These are phyloP conservation scores for Cladopsammia gracilis DNA, from an alignment of 64 coral and sea anemone species.

Conservation along the genomic window DNA sequence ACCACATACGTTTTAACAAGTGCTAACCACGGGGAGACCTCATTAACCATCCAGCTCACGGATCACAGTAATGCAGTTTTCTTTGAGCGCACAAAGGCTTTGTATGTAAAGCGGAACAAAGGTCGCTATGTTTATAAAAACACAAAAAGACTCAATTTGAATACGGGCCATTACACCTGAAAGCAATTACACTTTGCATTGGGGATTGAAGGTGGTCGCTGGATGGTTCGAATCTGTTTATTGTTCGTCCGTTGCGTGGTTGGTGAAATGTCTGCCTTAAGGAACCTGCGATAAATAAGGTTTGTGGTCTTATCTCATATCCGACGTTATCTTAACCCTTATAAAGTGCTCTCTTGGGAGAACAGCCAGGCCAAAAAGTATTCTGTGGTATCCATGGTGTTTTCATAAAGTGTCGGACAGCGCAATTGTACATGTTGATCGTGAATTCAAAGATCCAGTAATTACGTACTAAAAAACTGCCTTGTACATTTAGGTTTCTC, in stretches of 20 bases:
- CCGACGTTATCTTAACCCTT: not conserved
- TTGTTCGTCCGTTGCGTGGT: not conserved
- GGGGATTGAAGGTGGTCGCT: not conserved
- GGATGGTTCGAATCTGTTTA: not conserved
- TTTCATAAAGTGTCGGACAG: constrained; percentile 6
- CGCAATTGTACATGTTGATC: not conserved
- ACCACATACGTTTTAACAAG: not conserved
- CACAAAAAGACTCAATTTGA: not conserved
- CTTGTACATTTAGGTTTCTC: not conserved
- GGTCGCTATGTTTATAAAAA: constrained; percentile 27
- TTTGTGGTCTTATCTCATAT: not conserved
- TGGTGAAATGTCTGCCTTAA: not conserved
- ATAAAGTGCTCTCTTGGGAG: constrained; percentile 18
- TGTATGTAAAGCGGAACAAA: constrained; percentile 4
- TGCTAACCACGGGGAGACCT: not conserved
- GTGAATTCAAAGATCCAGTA: not conserved
- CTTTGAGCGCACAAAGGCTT: not conserved
- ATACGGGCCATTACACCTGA: not conserved
- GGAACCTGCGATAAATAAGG: not conserved
- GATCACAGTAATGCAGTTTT: not conserved
- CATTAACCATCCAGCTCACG: not conserved
- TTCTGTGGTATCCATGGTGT: constrained; percentile 27
- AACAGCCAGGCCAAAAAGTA: not conserved
- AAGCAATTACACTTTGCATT: not conserved
- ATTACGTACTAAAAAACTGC: not conserved